Percentiles rank a stretch among this genome's conserved stretches.
phyloP scores from a whole-genome alignment of 1,140 invertebrate species.

The Lucilia sericata region DNA sequence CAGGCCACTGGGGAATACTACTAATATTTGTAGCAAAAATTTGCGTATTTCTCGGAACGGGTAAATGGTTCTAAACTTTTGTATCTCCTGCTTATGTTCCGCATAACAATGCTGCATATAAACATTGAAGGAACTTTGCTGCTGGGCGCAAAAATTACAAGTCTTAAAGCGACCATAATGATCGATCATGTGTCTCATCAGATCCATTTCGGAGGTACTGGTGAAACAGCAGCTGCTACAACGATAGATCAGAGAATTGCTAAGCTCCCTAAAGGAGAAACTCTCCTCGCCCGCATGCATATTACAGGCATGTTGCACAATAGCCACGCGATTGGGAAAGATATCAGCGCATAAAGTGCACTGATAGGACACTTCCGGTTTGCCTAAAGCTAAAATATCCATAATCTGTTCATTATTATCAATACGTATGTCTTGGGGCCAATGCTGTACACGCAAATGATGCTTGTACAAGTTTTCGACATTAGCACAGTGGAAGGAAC shows the following conservation, averaged over 20 bases:
- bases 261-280: constrained; percentile 37
- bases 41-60: constrained; percentile 9
- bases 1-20: constrained; percentile 51
- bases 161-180: constrained; percentile 46
- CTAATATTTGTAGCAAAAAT: constrained; percentile 42
- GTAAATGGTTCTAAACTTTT: constrained; percentile 39
- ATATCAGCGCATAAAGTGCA: constrained; percentile 45
- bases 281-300: constrained; percentile 14
- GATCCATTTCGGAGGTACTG: constrained; percentile 37
- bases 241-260: constrained; percentile 36
- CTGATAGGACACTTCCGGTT: constrained; percentile 34
- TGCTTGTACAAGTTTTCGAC: constrained; percentile 15
- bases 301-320: constrained; percentile 29
- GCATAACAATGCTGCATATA: constrained; percentile 49
- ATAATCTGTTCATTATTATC: constrained; percentile 1
- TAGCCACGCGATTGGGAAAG: constrained; percentile 26
- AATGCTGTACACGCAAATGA: constrained; percentile 11
- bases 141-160: constrained; percentile 44
- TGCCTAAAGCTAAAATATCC: constrained; percentile 32
- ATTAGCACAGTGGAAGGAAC: constrained; percentile 23
- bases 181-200: constrained; percentile 48
- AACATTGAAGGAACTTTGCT: constrained; percentile 33
- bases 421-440: constrained; percentile 41
- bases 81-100: constrained; percentile 38
- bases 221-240: constrained; percentile 39